Percentiles rank a stretch among this genome's conserved stretches.
Conservation (phyloP, 2,113 vertebrate species). For the Pao palembangensis region DNA sequence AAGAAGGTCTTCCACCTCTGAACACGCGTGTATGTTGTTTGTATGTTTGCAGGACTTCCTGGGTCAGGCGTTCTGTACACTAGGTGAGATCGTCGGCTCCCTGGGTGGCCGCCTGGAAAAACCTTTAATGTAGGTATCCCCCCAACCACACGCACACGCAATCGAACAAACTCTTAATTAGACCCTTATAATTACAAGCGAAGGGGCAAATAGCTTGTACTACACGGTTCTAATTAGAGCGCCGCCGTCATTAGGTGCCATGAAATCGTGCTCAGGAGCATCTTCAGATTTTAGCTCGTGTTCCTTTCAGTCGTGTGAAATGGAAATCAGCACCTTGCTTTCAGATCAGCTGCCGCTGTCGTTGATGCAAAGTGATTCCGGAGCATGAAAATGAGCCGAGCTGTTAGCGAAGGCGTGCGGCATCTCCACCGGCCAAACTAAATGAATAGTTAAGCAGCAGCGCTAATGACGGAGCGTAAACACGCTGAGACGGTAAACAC, state of each 20-base stretch:
- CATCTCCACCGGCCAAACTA: slow-evolving; percentile 23
- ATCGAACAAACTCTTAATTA: slow-evolving; percentile 15
- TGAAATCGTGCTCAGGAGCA: slow-evolving; percentile 1
- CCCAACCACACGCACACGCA: background rate
- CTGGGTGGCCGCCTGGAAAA: slow-evolving; percentile 91
- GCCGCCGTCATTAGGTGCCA: background rate
- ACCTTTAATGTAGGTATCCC: slow-evolving; percentile 83
- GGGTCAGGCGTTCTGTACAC: slow-evolving; percentile 92
- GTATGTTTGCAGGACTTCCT: slow-evolving; percentile 84
- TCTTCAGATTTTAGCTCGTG: slow-evolving; percentile 6
- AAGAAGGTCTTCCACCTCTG: background rate
- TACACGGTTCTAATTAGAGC: slow-evolving; percentile 4
- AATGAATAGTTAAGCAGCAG: slow-evolving; percentile 42
- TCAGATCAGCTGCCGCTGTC: slow-evolving; percentile 1
- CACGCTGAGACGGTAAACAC: slow-evolving; percentile 33
- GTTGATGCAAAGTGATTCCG: slow-evolving; percentile 22
- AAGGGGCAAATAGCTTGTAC: background rate
- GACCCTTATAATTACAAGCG: slow-evolving; percentile 3
- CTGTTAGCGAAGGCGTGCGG: slow-evolving; percentile 29
- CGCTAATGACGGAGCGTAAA: slow-evolving; percentile 43
- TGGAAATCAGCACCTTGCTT: slow-evolving; percentile 26
- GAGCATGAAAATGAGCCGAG: slow-evolving; percentile 32
- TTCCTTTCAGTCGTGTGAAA: background rate
- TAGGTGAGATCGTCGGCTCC: slow-evolving; percentile 94
- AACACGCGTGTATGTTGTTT: slow-evolving; percentile 7